A percentile compares a stretch with the other conserved stretches of the same genome.
phyloP scores from a whole-genome alignment of 2,888 invertebrate species.

The Microdon myrmicae region DNA sequence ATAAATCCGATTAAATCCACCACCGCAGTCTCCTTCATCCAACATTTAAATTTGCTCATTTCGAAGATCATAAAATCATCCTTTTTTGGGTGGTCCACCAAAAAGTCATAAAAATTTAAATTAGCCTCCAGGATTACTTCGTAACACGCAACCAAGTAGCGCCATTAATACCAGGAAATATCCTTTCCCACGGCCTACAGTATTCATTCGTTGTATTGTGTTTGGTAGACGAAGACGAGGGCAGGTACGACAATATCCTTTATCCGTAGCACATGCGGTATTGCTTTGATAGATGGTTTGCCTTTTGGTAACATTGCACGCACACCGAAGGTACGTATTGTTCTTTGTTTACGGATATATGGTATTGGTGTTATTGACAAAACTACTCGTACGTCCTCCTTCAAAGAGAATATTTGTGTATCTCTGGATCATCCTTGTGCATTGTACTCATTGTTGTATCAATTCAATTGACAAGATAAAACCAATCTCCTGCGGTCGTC shows the following conservation, averaged over 20 bases:
- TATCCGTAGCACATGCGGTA: slow-evolving; percentile 28
- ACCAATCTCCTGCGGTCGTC: slow-evolving; percentile 40
- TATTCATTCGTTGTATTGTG: slow-evolving; percentile 1
- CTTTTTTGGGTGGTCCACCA: slow-evolving; percentile 46
- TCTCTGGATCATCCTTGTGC: slow-evolving; percentile 33
- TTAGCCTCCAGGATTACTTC: slow-evolving; percentile 22
- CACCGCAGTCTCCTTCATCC: slow-evolving; percentile 19
- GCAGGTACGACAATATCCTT: slow-evolving; percentile 4
- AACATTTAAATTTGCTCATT: neutral
- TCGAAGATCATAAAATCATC: slow-evolving; percentile 7
- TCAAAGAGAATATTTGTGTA: slow-evolving; percentile 27
- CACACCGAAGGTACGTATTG: slow-evolving; percentile 34
- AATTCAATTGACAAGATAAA: slow-evolving; percentile 46
- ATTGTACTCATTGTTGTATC: slow-evolving; percentile 20
- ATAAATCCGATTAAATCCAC: slow-evolving; percentile 33
- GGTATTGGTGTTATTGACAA: slow-evolving; percentile 45
- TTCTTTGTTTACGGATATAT: slow-evolving; percentile 34
- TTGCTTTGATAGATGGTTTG: slow-evolving; percentile 45
- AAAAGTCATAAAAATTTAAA: slow-evolving; percentile 50
- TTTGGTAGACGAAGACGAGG: neutral
- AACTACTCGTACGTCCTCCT: slow-evolving; percentile 43
- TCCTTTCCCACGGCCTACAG: slow-evolving; percentile 47
- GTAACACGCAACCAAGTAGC: slow-evolving; percentile 46
- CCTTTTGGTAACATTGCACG: slow-evolving; percentile 23
- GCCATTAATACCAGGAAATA: slow-evolving; percentile 51